phyloP scores from a whole-genome alignment of 2,113 vertebrate genomes.

The Neopipo cinnamomea region DNA sequence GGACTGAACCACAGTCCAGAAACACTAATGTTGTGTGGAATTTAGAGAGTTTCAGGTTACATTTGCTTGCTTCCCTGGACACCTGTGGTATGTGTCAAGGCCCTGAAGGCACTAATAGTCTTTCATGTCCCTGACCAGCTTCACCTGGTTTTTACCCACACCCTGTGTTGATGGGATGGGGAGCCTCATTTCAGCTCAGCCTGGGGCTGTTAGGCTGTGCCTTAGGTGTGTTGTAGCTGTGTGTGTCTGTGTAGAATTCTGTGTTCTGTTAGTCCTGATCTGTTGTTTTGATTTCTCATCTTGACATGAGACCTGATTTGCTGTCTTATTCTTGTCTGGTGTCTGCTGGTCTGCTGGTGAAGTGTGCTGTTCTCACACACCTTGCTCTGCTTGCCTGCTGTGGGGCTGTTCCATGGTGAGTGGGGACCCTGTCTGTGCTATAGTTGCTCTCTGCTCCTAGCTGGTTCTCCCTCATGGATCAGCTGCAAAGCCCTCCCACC shows the following conservation, averaged over 20 bases:
- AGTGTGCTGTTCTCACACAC: accelerated
- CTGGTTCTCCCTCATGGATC: background rate
- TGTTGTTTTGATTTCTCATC: background rate
- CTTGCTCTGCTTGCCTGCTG: background rate
- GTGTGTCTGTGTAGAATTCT: background rate
- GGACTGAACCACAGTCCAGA: background rate
- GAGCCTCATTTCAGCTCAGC: background rate
- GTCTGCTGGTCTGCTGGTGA: background rate
- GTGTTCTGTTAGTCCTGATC: accelerated
- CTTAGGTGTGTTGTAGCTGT: background rate
- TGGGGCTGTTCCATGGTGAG: background rate
- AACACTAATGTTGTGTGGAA: background rate
- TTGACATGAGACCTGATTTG: background rate
- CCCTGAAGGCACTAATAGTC: background rate
- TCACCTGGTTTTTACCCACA: background rate
- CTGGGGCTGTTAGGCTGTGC: accelerated
- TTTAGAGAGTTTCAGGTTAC: background rate
- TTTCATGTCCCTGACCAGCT: background rate
- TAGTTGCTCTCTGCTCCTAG: background rate
- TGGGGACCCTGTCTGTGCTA: background rate
- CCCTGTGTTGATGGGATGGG: too few species aligned
- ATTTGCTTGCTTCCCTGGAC: background rate
- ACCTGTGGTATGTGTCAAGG: background rate
- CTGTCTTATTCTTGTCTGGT: background rate
- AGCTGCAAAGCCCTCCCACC: background rate